A percentile compares a stretch with the other conserved stretches of the same genome.
These are phyloP conservation scores for Pelobates fuscus DNA, from an alignment of 2,113 vertebrate genomes.

Conservation along the genomic window DNA sequence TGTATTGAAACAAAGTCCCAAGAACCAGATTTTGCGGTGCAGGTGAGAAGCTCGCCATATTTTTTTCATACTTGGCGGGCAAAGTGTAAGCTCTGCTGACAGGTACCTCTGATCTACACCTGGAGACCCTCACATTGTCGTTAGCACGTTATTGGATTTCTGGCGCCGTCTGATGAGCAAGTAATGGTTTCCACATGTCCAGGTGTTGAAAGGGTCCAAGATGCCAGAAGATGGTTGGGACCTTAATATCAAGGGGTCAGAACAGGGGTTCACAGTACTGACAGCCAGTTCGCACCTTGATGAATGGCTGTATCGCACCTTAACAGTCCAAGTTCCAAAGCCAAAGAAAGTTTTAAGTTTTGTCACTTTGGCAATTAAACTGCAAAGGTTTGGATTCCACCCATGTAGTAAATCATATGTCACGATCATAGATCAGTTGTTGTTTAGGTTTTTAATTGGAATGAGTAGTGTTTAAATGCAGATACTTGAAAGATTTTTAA, in stretches of 20 bases:
- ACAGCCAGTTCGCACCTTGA: neutral
- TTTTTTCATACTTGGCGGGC: slow-evolving; percentile 64
- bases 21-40: neutral
- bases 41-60: slow-evolving; percentile 41
- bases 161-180: slow-evolving; percentile 53
- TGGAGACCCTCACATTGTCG: slow-evolving; percentile 60
- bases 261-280: neutral
- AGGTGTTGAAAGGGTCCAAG: slow-evolving; percentile 54
- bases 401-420: too few relatives aligned
- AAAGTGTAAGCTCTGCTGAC: slow-evolving; percentile 50
- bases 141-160: slow-evolving; percentile 65
- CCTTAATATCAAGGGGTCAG: slow-evolving; percentile 5
- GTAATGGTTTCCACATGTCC: slow-evolving; percentile 68
- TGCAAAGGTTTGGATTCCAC: too few relatives aligned
- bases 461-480: too few relatives aligned
- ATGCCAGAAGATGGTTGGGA: slow-evolving; percentile 51
- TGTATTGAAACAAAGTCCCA: neutral
- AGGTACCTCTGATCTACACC: slow-evolving; percentile 48
- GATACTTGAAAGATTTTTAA: too few relatives aligned
- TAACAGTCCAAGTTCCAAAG: neutral
- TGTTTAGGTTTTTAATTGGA: too few relatives aligned
- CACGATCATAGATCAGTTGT: too few relatives aligned
- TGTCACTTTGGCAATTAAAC: too few relatives aligned
- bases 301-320: neutral
- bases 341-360: neutral